Percentiles rank a stretch among this genome's conserved stretches.
phyloP scores from a whole-genome alignment of 1,140 invertebrate genomes.

The Danaus plexippus region DNA sequence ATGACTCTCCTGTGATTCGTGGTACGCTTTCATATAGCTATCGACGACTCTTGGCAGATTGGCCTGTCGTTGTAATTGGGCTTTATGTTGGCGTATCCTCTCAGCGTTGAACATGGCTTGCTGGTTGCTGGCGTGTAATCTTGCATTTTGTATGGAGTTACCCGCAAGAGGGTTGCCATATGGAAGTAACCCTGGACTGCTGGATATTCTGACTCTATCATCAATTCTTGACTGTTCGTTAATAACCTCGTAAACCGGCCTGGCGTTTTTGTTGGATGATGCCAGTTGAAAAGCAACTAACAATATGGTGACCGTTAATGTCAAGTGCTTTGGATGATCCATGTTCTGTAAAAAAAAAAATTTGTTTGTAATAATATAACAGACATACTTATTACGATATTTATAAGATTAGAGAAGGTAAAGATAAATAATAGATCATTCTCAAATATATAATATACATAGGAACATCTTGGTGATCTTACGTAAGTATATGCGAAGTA shows the following conservation, averaged over 20 bases:
- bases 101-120: slow-evolving; percentile 67
- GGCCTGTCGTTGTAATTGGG: slow-evolving; percentile 52
- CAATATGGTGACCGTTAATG: slow-evolving; percentile 22
- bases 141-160: slow-evolving; percentile 50
- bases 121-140: slow-evolving; percentile 53
- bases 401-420: neutral
- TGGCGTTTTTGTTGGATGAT: slow-evolving; percentile 36
- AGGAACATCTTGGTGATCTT: neutral
- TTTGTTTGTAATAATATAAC: neutral
- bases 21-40: slow-evolving; percentile 66
- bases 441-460: neutral
- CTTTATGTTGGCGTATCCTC: slow-evolving; percentile 54
- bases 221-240: slow-evolving; percentile 58
- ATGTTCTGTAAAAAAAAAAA: slow-evolving; percentile 42
- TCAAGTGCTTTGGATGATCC: slow-evolving; percentile 18
- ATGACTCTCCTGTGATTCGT: slow-evolving; percentile 62
- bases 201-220: slow-evolving; percentile 32
- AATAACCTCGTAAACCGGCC: slow-evolving; percentile 53
- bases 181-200: slow-evolving; percentile 29
- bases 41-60: slow-evolving; percentile 44
- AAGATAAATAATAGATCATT: slow-evolving; percentile 1
- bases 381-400: neutral
- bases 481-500: neutral
- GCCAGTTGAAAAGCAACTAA: slow-evolving; percentile 33
- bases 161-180: slow-evolving; percentile 60